These are phyloP conservation scores for Leucoraja ocellata DNA, from an alignment of 2,797 vertebrate species.

Conservation along the genomic window DNA sequence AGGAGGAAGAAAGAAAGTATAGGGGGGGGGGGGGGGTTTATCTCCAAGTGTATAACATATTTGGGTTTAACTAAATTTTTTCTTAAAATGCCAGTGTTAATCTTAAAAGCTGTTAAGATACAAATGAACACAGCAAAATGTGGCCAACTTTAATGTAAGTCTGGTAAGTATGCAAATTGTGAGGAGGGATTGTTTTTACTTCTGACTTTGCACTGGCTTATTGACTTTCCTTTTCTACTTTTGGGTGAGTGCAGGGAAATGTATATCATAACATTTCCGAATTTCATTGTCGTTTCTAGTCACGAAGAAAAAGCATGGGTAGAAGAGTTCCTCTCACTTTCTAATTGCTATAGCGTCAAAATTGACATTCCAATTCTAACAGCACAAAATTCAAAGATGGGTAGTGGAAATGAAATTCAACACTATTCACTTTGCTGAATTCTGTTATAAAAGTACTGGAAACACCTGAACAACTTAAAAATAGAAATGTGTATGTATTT, in stretches of 20 bases:
- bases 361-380: not conserved
- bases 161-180: constrained; percentile 18
- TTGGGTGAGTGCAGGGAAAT: not conserved
- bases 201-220: not conserved
- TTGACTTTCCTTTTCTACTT: not conserved
- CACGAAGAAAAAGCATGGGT: not conserved
- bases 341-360: constrained; percentile 9
- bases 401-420: not conserved
- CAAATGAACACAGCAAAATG: not conserved
- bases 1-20: not conserved
- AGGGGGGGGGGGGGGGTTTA: not conserved
- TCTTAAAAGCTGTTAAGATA: not conserved
- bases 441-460: not conserved
- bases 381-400: not conserved
- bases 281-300: constrained; percentile 22
- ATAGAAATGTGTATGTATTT: not conserved
- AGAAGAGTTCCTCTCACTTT: constrained; percentile 35
- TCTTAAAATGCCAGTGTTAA: not conserved
- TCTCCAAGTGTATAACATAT: not conserved
- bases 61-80: not conserved
- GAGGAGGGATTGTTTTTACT: constrained; percentile 1
- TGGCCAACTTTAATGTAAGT: not conserved
- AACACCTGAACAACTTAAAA: not conserved
- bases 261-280: not conserved
- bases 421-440: not conserved